Evolutionary conservation across 1,140 invertebrate genomes (phyloP).

Genomic region (Papilio machaon): DNA sequence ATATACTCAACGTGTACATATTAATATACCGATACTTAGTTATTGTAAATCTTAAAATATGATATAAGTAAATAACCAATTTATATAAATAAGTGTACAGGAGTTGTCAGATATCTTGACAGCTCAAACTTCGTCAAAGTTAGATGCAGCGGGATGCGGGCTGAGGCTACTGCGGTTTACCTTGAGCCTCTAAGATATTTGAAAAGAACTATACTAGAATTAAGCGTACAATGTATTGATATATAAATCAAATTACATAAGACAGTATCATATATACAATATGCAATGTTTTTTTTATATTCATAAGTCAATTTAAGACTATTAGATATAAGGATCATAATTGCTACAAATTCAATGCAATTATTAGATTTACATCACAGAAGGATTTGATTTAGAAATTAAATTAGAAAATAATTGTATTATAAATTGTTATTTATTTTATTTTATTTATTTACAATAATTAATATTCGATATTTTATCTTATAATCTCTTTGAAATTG

Average conservation of each 20-base stretch:
- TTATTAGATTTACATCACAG: conserved; percentile 3
- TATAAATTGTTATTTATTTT: not conserved
- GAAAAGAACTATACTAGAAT: not conserved
- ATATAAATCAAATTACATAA: not conserved
- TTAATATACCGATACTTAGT: not conserved
- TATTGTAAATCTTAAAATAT: not conserved
- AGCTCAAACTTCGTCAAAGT: no score
- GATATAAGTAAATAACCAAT: not conserved
- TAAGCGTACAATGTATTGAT: not conserved
- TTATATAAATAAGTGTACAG: not conserved
- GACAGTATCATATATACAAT: not conserved
- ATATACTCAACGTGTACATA: conserved; percentile 17
- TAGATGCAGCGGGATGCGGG: no score
- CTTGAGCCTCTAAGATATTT: no score
- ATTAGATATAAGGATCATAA: not conserved
- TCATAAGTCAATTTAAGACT: not conserved
- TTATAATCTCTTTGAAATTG: not conserved
- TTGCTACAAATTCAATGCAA: conserved; percentile 13
- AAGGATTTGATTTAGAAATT: conserved; percentile 11
- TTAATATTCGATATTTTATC: not conserved
- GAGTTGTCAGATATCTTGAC: no score
- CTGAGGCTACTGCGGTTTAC: no score
- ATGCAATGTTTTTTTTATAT: not conserved
- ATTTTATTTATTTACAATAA: conserved; percentile 3
- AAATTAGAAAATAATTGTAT: not conserved